Base-by-base conservation (phyloP, 1,140 invertebrate species). In the Eriosoma lanigerum region DNA sequence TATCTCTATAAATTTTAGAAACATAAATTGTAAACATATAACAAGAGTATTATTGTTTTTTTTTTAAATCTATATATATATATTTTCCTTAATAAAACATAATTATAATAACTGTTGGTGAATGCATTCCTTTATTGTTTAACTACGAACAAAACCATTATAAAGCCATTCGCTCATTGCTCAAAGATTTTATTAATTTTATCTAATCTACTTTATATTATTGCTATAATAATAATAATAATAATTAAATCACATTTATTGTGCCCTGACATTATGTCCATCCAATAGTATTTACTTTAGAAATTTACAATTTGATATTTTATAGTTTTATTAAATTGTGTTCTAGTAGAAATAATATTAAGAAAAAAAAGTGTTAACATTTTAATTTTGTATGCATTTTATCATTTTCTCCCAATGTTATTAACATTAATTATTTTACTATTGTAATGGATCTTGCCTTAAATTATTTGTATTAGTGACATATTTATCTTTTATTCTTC, bases 311-410 rank as follows among this genome's bases (percentile, higher is more conserved):
- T 50, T 9, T 72, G 15, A 24, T 72, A 52, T 29, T 72, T 29
- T 52, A 52, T 52, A 50, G 17, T 52, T 50, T 72, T 52, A 72
- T 50, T 72, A 29, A 72, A 29, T 19, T 68, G 26, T 62, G 26
- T 72, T 10, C 26, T 52, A 72, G 48, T 52, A 46, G 46, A 17
- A 50, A 72, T 72, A 52, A 52, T 52, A 15, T 72, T 29, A 72
- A 72, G 48, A 2, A 52, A 26, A 50, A 19, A 50, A 50, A 1
- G 46, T 68, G 8, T 48, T 68, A 52, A 72, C 21, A 48, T 50
- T 52, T 72, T 72, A 50, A 52, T 72, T 72, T 72, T 68, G 21
- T 68, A 72, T 72, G 17, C 50, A 72, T 50, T 52, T n/a, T 72
- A 52, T 19, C 13, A 1, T 46, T 46, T 21, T 26, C 26, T 29